phyloP scores from a whole-genome alignment of 2,113 vertebrate genomes.

The Merops nubicus region DNA sequence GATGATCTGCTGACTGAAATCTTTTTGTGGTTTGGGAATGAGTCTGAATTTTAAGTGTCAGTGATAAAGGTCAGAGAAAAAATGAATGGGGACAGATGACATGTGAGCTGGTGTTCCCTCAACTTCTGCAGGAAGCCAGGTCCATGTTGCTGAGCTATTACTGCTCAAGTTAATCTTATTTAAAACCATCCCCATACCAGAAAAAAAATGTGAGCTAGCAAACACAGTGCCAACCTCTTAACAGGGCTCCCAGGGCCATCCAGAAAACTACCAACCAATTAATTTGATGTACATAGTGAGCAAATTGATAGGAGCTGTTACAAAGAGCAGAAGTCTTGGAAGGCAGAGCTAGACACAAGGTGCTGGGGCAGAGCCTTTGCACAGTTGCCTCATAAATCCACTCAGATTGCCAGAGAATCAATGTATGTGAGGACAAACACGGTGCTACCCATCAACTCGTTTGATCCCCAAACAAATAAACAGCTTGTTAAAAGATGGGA shows the following conservation, averaged over 20 bases:
- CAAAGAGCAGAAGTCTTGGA: not conserved
- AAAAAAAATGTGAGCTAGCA: conserved; percentile 15
- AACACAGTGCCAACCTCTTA: not conserved
- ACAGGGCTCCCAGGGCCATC: not conserved
- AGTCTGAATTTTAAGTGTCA: not conserved
- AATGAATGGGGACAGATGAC: not conserved
- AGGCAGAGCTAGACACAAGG: not conserved
- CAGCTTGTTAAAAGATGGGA: not conserved
- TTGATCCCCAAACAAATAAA: not conserved
- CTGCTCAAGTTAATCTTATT: not conserved
- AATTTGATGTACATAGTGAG: not conserved
- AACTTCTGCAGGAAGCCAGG: not conserved
- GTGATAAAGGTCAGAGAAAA: not conserved
- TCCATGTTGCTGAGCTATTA: not conserved
- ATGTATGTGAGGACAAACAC: not conserved
- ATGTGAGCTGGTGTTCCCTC: not conserved
- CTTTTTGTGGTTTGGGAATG: not conserved
- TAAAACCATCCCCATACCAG: not conserved
- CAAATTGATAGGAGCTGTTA: not conserved
- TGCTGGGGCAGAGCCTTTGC: not conserved
- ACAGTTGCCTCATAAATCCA: not conserved
- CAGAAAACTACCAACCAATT: not conserved
- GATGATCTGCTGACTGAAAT: not conserved
- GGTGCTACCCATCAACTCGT: not conserved
- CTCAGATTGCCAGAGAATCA: not conserved